phyloP scores from a whole-genome alignment of 2,113 vertebrate species.

The Chascanopsetta lugubris region DNA sequence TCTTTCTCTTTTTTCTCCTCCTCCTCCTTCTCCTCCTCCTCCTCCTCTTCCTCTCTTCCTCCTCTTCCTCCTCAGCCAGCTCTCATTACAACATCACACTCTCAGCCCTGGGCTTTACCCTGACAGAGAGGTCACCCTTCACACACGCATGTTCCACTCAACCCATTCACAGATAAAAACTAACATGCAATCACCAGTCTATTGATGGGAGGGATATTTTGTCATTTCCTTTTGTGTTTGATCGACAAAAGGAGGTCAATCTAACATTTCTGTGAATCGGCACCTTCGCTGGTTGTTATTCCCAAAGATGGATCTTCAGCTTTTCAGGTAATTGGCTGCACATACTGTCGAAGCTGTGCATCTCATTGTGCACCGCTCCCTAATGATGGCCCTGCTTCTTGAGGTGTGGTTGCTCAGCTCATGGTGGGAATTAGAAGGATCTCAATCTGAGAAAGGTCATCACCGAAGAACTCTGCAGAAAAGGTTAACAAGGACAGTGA shows the following conservation, averaged over 20 bases:
- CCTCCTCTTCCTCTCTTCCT: slow-evolving; percentile 42
- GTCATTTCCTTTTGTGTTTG: neutral
- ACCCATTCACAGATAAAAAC: slow-evolving; percentile 12
- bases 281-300: neutral
- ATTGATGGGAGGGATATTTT: neutral
- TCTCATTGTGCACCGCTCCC: slow-evolving; percentile 15
- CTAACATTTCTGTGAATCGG: neutral
- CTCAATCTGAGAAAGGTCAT: neutral
- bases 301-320: neutral
- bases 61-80: slow-evolving; percentile 43
- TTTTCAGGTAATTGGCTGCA: slow-evolving; percentile 37
- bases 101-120: slow-evolving; percentile 38
- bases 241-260: neutral
- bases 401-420: neutral
- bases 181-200: neutral
- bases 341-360: neutral
- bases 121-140: slow-evolving; percentile 44
- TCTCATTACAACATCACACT: slow-evolving; percentile 55
- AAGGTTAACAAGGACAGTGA: slow-evolving; percentile 20
- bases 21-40: slow-evolving; percentile 44
- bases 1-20: slow-evolving; percentile 38
- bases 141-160: slow-evolving; percentile 32
- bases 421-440: neutral
- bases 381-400: neutral
- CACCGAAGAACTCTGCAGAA: neutral